Conservation (phyloP, 2,797 vertebrate genomes). For the Neoniphon sammara region DNA sequence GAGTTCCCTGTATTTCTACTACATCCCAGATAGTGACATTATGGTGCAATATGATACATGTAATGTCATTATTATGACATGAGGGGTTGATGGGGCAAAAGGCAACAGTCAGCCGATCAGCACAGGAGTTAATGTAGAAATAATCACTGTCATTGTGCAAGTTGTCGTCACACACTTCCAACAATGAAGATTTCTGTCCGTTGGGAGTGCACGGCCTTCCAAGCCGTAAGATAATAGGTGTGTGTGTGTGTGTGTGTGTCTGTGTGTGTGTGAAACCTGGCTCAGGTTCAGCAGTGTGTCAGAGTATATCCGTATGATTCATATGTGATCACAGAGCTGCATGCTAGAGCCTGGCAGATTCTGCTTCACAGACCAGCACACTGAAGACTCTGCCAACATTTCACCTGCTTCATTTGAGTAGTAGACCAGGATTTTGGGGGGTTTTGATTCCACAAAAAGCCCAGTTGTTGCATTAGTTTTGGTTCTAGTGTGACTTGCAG, state of each 20-base stretch:
- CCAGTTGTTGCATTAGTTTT: too few relatives aligned
- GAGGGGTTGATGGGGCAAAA: too few relatives aligned
- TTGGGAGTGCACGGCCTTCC: constrained; percentile 27
- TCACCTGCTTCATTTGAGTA: neutral
- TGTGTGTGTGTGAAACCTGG: constrained; percentile 17
- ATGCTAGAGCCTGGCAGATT: constrained; percentile 56
- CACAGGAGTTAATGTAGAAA: constrained; percentile 7
- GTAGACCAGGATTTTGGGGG: neutral
- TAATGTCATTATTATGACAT: too few relatives aligned
- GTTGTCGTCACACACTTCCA: constrained; percentile 26
- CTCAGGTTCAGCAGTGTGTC: constrained; percentile 41
- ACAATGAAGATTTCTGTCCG: neutral
- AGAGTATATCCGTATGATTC: constrained; percentile 50
- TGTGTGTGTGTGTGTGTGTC: constrained; percentile 30
- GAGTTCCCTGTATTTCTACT: too few relatives aligned
- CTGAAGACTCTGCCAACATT: constrained; percentile 18
- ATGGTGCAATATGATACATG: too few relatives aligned
- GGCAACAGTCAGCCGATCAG: too few relatives aligned
- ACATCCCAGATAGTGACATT: too few relatives aligned
- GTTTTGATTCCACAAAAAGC: too few relatives aligned
- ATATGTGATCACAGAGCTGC: constrained; percentile 45
- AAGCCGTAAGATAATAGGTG: neutral
- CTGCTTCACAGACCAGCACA: constrained; percentile 17
- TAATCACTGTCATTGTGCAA: constrained; percentile 8
- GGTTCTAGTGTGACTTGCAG: too few relatives aligned